Conservation (phyloP, 2,888 invertebrate species). For the Drosophila rubida region DNA sequence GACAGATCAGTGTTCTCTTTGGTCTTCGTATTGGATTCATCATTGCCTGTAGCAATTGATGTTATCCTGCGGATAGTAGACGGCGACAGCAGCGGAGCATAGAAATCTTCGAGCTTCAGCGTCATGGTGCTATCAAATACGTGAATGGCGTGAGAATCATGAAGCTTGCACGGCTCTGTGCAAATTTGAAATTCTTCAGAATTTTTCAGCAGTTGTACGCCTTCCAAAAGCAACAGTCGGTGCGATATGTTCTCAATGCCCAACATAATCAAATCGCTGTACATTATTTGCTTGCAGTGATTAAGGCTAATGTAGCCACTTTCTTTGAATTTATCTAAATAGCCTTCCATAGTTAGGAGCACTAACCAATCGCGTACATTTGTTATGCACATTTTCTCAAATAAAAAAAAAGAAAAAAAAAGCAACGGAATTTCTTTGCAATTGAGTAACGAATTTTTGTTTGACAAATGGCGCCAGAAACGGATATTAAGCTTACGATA, state of each 20-base stretch:
- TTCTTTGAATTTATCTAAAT: slow-evolving; percentile 29
- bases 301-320: slow-evolving; percentile 43
- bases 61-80: no score
- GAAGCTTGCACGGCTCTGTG: slow-evolving; percentile 33
- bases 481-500: slow-evolving; percentile 1
- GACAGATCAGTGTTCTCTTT: no score
- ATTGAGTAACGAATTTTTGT: background rate
- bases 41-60: no score
- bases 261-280: slow-evolving; percentile 44
- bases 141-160: no score
- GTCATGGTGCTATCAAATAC: background rate
- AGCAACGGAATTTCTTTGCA: background rate
- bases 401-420: background rate
- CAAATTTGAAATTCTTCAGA: slow-evolving; percentile 22
- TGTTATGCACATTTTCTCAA: slow-evolving; percentile 39
- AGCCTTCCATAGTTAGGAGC: slow-evolving; percentile 59
- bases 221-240: slow-evolving; percentile 42
- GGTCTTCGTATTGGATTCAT: no score
- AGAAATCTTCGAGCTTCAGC: no score
- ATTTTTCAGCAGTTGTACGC: slow-evolving; percentile 48
- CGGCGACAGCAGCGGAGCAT: no score
- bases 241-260: slow-evolving; percentile 45
- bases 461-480: slow-evolving; percentile 30
- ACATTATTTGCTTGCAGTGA: slow-evolving; percentile 38
- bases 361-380: slow-evolving; percentile 63